phyloP scores from a whole-genome alignment of 1,140 invertebrate genomes.

The Drosophila takahashii region DNA sequence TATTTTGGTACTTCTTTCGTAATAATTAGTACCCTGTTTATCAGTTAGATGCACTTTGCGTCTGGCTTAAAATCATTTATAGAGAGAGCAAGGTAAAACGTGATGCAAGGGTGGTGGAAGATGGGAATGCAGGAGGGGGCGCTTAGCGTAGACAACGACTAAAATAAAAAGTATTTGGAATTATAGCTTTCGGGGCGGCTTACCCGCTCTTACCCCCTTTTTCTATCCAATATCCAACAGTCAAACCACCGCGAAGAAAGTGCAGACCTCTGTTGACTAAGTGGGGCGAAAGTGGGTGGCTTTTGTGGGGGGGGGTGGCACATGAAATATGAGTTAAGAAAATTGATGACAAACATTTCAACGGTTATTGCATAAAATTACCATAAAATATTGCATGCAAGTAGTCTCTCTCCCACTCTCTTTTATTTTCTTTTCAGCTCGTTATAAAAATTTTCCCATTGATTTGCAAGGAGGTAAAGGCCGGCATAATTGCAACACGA shows the following conservation, averaged over 20 bases:
- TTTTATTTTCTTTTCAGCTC: constrained; percentile 38
- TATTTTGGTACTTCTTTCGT: neutral
- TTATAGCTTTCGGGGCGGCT: constrained; percentile 38
- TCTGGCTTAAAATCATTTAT: constrained; percentile 38
- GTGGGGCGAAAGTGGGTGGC: neutral
- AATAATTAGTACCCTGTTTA: constrained; percentile 13
- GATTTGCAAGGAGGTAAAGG: constrained; percentile 25
- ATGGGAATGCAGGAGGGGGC: neutral
- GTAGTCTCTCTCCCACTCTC: constrained; percentile 28
- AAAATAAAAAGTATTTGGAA: constrained; percentile 52
- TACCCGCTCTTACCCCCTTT: neutral
- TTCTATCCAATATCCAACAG: neutral
- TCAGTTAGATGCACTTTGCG: constrained; percentile 23
- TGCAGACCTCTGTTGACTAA: constrained; percentile 30
- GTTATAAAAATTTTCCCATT: constrained; percentile 53
- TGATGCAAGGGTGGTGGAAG: neutral
- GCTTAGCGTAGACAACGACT: constrained; percentile 22
- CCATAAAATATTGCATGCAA: constrained; percentile 78
- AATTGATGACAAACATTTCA: constrained; percentile 83
- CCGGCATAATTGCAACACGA: constrained; percentile 28
- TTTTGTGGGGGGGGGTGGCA: constrained; percentile 35
- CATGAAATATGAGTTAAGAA: constrained; percentile 83
- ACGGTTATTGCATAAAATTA: constrained; percentile 83
- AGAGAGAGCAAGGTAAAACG: constrained; percentile 17
- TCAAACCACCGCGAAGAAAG: constrained; percentile 6